These are phyloP conservation scores for Egretta garzetta DNA, from an alignment of 2,113 vertebrate genomes.

Conservation along the genomic window DNA sequence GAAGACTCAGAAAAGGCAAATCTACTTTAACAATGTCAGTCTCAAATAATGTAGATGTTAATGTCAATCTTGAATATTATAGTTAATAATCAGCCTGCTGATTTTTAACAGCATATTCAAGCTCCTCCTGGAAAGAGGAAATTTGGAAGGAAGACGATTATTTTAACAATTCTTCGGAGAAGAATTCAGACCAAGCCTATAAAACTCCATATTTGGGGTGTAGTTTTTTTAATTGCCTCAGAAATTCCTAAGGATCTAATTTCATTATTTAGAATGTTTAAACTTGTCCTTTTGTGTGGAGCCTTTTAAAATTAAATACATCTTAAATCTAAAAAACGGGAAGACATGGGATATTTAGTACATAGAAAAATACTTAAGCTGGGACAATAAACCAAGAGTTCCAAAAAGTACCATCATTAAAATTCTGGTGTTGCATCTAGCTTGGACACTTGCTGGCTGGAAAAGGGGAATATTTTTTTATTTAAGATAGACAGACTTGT, in stretches of 20 bases:
- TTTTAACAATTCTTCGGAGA: constrained; percentile 16
- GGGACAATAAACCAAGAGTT: not conserved
- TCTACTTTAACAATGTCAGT: not conserved
- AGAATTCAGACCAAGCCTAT: not conserved
- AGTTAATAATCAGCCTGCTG: not conserved
- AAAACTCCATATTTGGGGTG: not conserved
- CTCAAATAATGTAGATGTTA: not conserved
- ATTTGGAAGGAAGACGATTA: not conserved
- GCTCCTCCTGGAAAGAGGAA: not conserved
- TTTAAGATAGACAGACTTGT: constrained; percentile 10
- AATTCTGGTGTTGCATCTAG: not conserved
- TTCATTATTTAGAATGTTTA: not conserved
- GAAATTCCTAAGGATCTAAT: not conserved
- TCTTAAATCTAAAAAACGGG: not conserved
- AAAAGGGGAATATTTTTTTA: constrained; percentile 3
- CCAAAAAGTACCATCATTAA: not conserved
- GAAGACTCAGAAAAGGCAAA: constrained; percentile 11
- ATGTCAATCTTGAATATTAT: not conserved
- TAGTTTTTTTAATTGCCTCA: not conserved
- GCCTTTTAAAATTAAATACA: not conserved
- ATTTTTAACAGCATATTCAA: not conserved
- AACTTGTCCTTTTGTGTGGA: not conserved
- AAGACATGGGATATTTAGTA: not conserved
- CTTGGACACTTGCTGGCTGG: not conserved
- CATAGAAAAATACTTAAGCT: not conserved